A percentile compares a stretch with the other conserved stretches of the same genome.
These are phyloP conservation scores for Thamnophis sirtalis DNA, from an alignment of 2,113 vertebrate species.

Conservation along the genomic window DNA sequence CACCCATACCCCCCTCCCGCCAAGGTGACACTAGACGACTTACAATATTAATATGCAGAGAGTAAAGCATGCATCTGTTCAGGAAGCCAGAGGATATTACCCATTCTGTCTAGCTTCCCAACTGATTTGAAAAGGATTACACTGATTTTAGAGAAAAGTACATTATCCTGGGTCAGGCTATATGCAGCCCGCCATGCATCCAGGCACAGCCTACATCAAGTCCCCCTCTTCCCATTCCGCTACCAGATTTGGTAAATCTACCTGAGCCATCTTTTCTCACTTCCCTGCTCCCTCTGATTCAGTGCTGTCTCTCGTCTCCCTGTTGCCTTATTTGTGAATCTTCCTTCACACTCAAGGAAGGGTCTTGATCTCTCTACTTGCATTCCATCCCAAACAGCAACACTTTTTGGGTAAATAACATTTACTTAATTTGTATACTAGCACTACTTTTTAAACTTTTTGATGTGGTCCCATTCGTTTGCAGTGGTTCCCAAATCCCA, in stretches of 20 bases:
- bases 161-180: neutral
- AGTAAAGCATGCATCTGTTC: neutral
- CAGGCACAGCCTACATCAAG: neutral
- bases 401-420: neutral
- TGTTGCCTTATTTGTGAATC: neutral
- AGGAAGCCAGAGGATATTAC: neutral
- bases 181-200: neutral
- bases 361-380: neutral
- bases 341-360: neutral
- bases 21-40: neutral
- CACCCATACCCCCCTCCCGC: neutral
- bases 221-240: neutral
- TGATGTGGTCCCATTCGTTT: neutral
- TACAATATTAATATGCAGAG: neutral
- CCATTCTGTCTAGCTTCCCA: neutral
- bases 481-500: neutral
- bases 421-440: neutral
- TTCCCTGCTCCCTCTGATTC: neutral
- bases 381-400: neutral
- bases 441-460: neutral
- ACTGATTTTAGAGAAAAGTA: neutral
- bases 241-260: neutral
- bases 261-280: neutral
- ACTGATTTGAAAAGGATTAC: neutral
- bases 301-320: neutral